Conservation (phyloP, 2,888 invertebrate genomes). For the Drosophila suboccidentalis region DNA sequence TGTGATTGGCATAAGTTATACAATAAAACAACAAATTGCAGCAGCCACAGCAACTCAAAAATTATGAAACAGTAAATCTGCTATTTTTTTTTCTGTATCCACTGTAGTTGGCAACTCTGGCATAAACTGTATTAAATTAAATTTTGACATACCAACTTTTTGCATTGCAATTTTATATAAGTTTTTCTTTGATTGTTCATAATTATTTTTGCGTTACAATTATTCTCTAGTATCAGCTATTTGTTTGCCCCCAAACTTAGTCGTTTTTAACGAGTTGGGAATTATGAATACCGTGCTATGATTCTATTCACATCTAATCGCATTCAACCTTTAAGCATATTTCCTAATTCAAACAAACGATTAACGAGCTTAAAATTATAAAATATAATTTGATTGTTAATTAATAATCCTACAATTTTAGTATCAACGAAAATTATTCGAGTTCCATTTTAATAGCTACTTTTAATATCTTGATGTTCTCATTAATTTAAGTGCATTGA, state of each 20-base stretch:
- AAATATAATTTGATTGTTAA: no score
- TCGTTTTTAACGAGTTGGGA: not conserved
- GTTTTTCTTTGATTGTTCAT: not conserved
- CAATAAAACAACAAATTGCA: slow-evolving; percentile 38
- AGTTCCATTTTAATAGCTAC: not conserved
- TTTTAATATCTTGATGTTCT: not conserved
- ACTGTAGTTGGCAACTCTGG: slow-evolving; percentile 6
- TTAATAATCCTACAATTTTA: not conserved
- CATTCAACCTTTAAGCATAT: not conserved
- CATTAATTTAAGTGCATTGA: slow-evolving; percentile 17
- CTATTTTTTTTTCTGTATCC: slow-evolving; percentile 4
- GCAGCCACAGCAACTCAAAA: slow-evolving; percentile 26
- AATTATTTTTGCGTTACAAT: slow-evolving; percentile 12
- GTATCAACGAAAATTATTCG: not conserved
- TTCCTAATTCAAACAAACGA: not conserved
- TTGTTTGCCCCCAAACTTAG: not conserved
- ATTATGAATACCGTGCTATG: not conserved
- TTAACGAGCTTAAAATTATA: not conserved
- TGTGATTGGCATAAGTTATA: slow-evolving; percentile 76
- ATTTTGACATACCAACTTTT: slow-evolving; percentile 4
- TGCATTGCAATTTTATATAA: not conserved
- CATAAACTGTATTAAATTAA: slow-evolving; percentile 2
- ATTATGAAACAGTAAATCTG: slow-evolving; percentile 43
- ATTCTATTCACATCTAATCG: not conserved
- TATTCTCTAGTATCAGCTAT: not conserved